Evolutionary conservation across 2,797 vertebrate species (phyloP).

Genomic region (Girardinus metallicus): DNA sequence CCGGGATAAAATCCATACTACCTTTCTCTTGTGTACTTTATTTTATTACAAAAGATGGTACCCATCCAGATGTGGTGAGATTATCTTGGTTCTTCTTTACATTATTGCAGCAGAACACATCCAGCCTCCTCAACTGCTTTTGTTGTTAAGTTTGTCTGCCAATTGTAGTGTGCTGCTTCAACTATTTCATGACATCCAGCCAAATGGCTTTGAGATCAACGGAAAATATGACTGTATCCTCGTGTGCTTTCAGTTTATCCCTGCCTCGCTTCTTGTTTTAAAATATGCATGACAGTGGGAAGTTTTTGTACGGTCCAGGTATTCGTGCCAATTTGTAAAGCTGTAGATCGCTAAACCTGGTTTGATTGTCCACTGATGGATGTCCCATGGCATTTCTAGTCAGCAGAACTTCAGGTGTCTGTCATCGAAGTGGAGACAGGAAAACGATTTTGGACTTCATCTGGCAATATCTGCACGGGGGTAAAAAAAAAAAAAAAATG

Average conservation of each 20-base stretch:
- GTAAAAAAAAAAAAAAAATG: constrained; percentile 49
- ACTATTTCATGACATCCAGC: constrained; percentile 75
- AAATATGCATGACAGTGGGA: constrained; percentile 65
- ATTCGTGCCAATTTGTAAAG: constrained; percentile 57
- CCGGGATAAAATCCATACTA: constrained; percentile 23
- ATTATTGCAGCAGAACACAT: constrained; percentile 46
- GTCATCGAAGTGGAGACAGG: constrained; percentile 66
- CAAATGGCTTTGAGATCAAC: constrained; percentile 86
- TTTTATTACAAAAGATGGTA: constrained; percentile 5
- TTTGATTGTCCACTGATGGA: constrained; percentile 57
- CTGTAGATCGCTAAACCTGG: constrained; percentile 65
- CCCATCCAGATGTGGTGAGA: constrained; percentile 20
- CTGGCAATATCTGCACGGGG: constrained; percentile 66
- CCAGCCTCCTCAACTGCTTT: constrained; percentile 39
- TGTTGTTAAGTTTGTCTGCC: constrained; percentile 53
- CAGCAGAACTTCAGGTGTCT: constrained; percentile 73
- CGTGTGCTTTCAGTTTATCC: constrained; percentile 61
- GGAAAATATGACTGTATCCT: constrained; percentile 83
- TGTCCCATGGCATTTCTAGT: constrained; percentile 67
- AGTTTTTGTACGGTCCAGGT: constrained; percentile 48
- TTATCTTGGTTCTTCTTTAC: constrained; percentile 28
- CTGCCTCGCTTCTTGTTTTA: constrained; percentile 53
- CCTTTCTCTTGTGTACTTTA: not conserved
- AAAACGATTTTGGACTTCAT: constrained; percentile 61
- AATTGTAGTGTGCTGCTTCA: constrained; percentile 64